Percentiles rank a stretch among this genome's conserved stretches.
These are phyloP conservation scores for Zoanthus sansibaricus DNA, from an alignment of 92 coral and sea anemone species.

Conservation along the genomic window DNA sequence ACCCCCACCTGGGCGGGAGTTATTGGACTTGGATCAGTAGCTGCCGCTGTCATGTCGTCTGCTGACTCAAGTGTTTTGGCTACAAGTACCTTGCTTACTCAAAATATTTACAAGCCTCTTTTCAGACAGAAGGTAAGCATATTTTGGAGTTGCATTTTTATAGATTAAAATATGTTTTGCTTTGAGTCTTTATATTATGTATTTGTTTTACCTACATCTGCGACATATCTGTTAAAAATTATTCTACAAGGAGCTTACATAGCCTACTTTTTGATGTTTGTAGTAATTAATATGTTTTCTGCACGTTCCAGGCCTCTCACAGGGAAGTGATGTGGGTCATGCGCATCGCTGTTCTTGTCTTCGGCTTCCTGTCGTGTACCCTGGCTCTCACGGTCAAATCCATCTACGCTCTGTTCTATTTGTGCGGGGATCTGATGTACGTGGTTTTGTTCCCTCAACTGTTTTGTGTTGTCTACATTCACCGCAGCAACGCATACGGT, in stretches of 20 bases:
- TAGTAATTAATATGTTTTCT: background rate
- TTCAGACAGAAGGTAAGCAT: conserved; percentile 59
- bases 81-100: conserved; percentile 60
- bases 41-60: conserved; percentile 75
- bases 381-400: conserved; percentile 27
- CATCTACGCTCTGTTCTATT: conserved; percentile 7
- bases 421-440: conserved; percentile 17
- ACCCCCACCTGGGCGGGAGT: conserved; percentile 60
- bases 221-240: no score
- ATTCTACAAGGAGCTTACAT: no score
- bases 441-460: background rate
- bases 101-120: conserved; percentile 59
- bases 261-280: background rate
- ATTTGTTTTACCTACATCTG: no score
- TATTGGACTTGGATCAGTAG: conserved; percentile 69
- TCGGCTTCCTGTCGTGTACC: background rate
- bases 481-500: conserved; percentile 56
- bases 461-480: conserved; percentile 45
- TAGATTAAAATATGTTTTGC: no score
- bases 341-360: conserved; percentile 31
- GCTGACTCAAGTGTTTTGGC: conserved; percentile 67
- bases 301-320: conserved; percentile 44
- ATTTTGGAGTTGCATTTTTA: background rate
- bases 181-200: no score
- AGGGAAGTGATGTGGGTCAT: conserved; percentile 61